Conservation (phyloP, 2,888 invertebrate genomes). For the Drosophila anomelani region DNA sequence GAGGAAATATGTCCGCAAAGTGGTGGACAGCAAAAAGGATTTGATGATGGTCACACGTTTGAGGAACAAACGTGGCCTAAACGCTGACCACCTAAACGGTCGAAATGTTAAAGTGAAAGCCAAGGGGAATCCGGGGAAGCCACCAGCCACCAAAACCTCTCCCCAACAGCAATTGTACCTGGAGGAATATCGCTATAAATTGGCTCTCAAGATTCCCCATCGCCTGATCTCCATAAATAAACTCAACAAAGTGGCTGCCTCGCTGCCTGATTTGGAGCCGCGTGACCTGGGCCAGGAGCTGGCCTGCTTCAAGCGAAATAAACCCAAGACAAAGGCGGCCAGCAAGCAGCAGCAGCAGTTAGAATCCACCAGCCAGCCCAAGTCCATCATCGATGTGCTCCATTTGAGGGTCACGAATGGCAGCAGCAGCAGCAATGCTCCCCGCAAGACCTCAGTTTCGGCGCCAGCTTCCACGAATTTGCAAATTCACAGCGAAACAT, state of each 20-base stretch:
- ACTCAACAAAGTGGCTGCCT: slow-evolving; percentile 88
- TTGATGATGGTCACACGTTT: slow-evolving; percentile 71
- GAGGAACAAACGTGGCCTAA: slow-evolving; percentile 64
- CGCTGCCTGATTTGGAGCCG: slow-evolving; percentile 91
- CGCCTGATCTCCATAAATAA: slow-evolving; percentile 92
- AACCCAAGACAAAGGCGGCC: slow-evolving; percentile 44
- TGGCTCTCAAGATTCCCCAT: slow-evolving; percentile 92
- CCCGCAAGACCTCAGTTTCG: slow-evolving; percentile 24
- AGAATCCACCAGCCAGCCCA: slow-evolving; percentile 55
- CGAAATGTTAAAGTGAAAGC: slow-evolving; percentile 42
- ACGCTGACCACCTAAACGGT: slow-evolving; percentile 76
- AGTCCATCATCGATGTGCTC: slow-evolving; percentile 84
- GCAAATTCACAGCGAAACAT: slow-evolving; percentile 69
- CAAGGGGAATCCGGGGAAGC: slow-evolving; percentile 1
- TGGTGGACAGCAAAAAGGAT: slow-evolving; percentile 67
- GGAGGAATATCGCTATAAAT: slow-evolving; percentile 92
- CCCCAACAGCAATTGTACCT: slow-evolving; percentile 82
- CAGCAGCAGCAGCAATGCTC: slow-evolving; percentile 29
- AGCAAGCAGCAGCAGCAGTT: slow-evolving; percentile 22
- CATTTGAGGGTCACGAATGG: slow-evolving; percentile 82
- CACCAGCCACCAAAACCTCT: slow-evolving; percentile 67
- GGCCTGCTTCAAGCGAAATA: slow-evolving; percentile 46
- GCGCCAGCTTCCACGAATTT: slow-evolving; percentile 51
- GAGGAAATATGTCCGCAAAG: slow-evolving; percentile 80
- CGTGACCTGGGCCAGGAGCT: slow-evolving; percentile 61